These are phyloP conservation scores for Tadarida brasiliensis DNA, from an alignment of 2,797 vertebrate species.

Conservation along the genomic window DNA sequence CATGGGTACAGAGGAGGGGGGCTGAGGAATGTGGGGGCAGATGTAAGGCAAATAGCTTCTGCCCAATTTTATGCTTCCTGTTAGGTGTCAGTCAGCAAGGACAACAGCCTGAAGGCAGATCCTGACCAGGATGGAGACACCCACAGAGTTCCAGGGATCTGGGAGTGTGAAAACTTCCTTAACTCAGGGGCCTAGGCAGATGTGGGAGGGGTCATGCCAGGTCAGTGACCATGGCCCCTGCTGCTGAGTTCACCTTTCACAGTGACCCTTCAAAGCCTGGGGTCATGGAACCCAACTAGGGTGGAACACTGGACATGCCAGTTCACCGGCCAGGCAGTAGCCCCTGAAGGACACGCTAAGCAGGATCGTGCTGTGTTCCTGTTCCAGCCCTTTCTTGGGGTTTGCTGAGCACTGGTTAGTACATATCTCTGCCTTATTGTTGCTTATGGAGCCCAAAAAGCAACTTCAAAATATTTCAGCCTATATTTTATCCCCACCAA, in stretches of 20 bases:
- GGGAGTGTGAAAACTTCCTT: background rate
- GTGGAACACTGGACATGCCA: background rate
- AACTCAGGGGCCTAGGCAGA: background rate
- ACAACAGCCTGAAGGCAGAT: conserved; percentile 13
- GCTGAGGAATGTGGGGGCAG: background rate
- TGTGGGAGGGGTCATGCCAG: background rate
- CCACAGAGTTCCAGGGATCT: background rate
- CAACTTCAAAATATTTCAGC: background rate
- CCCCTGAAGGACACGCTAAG: background rate
- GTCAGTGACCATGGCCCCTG: background rate
- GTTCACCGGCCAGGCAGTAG: background rate
- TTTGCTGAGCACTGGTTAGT: background rate
- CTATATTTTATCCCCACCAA: background rate
- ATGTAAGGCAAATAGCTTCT: background rate
- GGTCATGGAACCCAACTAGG: background rate
- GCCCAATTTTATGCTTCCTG: background rate
- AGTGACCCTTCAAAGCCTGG: conserved; percentile 15
- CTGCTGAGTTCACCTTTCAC: conserved; percentile 6
- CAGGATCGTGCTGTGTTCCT: background rate
- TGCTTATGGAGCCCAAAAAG: background rate
- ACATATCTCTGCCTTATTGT: background rate
- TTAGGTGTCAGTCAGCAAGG: background rate
- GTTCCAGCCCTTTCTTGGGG: background rate
- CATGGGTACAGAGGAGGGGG: background rate
- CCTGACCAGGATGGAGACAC: background rate